phyloP scores from a whole-genome alignment of 1,140 invertebrate genomes.

The Phthorimaea operculella region DNA sequence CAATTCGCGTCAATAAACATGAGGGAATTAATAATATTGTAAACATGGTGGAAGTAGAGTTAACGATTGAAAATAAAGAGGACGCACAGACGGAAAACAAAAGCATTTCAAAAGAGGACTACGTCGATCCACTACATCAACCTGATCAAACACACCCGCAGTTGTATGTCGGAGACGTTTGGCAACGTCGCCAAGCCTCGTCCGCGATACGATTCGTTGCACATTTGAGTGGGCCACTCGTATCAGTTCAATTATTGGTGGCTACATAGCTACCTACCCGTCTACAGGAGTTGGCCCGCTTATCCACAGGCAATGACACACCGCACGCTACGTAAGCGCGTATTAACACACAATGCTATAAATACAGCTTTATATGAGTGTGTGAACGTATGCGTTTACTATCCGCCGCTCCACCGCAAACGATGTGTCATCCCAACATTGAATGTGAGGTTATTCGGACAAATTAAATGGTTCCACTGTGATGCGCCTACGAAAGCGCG shows the following conservation, averaged over 20 bases:
- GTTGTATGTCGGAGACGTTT: constrained; percentile 27
- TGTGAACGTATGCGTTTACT: constrained; percentile 59
- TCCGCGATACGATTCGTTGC: constrained; percentile 28
- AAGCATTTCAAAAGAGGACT: no score
- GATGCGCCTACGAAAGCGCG: constrained; percentile 16
- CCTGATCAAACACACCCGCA: neutral
- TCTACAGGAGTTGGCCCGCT: constrained; percentile 31
- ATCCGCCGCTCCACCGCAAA: constrained; percentile 45
- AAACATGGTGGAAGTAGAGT: no score
- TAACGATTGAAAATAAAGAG: no score
- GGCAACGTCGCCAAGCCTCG: constrained; percentile 38
- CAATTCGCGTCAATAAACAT: no score
- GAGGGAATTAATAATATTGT: no score
- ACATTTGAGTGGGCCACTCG: constrained; percentile 32
- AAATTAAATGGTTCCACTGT: constrained; percentile 32
- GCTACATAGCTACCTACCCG: constrained; percentile 33
- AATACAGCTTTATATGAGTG: constrained; percentile 49
- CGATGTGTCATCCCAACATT: constrained; percentile 60
- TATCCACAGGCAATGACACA: constrained; percentile 42
- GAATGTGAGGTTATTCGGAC: constrained; percentile 49
- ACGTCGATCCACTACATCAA: no score
- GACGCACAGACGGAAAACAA: no score
- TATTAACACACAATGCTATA: constrained; percentile 59
- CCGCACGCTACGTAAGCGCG: constrained; percentile 48
- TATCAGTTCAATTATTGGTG: constrained; percentile 22